Percentiles rank a stretch among this genome's conserved stretches.
Evolutionary conservation across 2,797 vertebrate genomes (phyloP).

Genomic region (Benthosema pterotum): DNA sequence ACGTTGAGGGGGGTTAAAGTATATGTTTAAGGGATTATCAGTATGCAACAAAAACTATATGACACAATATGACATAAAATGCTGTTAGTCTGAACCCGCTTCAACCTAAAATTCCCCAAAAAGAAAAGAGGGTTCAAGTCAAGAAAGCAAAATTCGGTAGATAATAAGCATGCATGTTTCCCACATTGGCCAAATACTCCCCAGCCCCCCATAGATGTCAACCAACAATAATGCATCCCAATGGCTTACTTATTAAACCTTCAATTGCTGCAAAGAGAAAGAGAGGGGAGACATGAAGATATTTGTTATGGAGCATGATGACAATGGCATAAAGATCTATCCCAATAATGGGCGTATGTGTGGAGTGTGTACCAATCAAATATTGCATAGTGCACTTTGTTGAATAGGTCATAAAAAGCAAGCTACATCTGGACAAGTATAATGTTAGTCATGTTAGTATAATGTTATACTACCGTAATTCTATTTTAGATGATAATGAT

Average conservation of each 20-base stretch:
- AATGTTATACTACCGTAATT: conserved; percentile 26
- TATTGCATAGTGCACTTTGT: neutral
- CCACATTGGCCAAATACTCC: conserved; percentile 40
- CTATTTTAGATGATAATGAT: conserved; percentile 37
- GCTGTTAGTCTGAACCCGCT: conserved; percentile 37
- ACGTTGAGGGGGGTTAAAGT: neutral
- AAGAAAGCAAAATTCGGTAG: conserved; percentile 70
- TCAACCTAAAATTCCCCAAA: neutral
- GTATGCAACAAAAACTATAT: neutral
- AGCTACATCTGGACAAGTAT: conserved; percentile 27
- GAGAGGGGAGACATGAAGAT: conserved; percentile 75
- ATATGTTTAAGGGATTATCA: neutral
- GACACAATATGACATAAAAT: conserved; percentile 27
- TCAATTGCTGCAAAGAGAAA: conserved; percentile 85
- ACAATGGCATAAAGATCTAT: conserved; percentile 69
- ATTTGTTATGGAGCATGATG: conserved; percentile 76
- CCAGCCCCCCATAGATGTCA: conserved; percentile 50
- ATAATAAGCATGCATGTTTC: conserved; percentile 78
- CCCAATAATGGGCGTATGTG: conserved; percentile 60
- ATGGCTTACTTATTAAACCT: conserved; percentile 88
- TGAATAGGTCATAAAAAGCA: conserved; percentile 4
- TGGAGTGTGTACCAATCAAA: neutral
- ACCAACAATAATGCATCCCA: conserved; percentile 67
- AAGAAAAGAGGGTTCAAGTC: conserved; percentile 65
- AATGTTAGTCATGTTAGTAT: too few species aligned